These are phyloP conservation scores for Cydia pomonella DNA, from an alignment of 1,140 invertebrate species.

Conservation along the genomic window DNA sequence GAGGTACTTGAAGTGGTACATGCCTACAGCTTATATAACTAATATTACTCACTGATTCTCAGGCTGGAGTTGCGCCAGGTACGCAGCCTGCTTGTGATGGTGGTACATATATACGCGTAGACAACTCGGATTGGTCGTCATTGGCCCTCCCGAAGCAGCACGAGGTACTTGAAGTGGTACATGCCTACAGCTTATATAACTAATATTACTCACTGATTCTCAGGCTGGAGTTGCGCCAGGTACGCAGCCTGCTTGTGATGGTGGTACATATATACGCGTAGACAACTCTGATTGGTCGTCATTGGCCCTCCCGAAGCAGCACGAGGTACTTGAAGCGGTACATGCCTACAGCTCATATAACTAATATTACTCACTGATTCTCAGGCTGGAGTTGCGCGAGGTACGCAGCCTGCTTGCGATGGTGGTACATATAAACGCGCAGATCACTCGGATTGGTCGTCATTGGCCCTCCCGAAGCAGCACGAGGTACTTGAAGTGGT, in stretches of 20 bases:
- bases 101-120: constrained; percentile 83
- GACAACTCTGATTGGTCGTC: constrained; percentile 81
- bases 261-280: constrained; percentile 82
- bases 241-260: constrained; percentile 81
- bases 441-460: constrained; percentile 82
- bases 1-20: neutral
- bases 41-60: constrained; percentile 58
- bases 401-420: constrained; percentile 80
- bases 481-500: neutral
- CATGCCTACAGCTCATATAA: neutral
- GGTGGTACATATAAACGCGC: constrained; percentile 82
- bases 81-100: constrained; percentile 80
- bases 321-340: neutral
- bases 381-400: constrained; percentile 67
- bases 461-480: constrained; percentile 39
- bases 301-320: constrained; percentile 39
- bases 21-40: neutral
- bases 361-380: constrained; percentile 53
- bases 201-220: constrained; percentile 55
- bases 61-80: constrained; percentile 67
- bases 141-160: no score
- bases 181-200: neutral
- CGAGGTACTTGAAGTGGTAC: neutral
- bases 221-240: constrained; percentile 66
- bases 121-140: constrained; percentile 82